phyloP scores from a whole-genome alignment of 2,113 vertebrate genomes.

The Panurus biarmicus region DNA sequence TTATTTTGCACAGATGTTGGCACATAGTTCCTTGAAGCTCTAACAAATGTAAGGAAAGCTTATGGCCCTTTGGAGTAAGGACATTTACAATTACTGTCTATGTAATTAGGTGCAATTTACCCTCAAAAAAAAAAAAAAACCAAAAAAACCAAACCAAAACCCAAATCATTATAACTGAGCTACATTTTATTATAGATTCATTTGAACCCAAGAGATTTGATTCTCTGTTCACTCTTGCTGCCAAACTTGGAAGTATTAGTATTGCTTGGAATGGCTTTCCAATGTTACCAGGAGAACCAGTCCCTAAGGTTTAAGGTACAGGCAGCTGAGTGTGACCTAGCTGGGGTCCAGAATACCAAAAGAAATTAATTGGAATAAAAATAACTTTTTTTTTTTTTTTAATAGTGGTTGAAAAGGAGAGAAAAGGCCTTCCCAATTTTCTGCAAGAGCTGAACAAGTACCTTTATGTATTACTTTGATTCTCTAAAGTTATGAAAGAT shows the following conservation, averaged over 20 bases:
- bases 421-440: neutral
- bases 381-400: neutral
- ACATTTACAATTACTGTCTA: neutral
- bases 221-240: neutral
- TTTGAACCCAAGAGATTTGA: neutral
- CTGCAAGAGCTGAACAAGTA: neutral
- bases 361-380: neutral
- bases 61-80: neutral
- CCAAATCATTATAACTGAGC: neutral
- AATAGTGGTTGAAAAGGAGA: neutral
- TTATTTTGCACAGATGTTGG: neutral
- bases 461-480: neutral
- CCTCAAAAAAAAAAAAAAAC: no score
- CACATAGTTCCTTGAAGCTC: neutral
- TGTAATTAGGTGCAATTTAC: neutral
- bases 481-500: neutral
- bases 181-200: neutral
- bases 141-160: no score
- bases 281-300: neutral
- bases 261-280: neutral
- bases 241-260: neutral
- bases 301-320: neutral
- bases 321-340: neutral
- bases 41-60: neutral
- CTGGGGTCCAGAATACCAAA: neutral